Evolutionary conservation across 2,113 vertebrate species (phyloP), one percentile per base, ranked within the genome.

Genomic region (Pandion haliaetus): DNA sequence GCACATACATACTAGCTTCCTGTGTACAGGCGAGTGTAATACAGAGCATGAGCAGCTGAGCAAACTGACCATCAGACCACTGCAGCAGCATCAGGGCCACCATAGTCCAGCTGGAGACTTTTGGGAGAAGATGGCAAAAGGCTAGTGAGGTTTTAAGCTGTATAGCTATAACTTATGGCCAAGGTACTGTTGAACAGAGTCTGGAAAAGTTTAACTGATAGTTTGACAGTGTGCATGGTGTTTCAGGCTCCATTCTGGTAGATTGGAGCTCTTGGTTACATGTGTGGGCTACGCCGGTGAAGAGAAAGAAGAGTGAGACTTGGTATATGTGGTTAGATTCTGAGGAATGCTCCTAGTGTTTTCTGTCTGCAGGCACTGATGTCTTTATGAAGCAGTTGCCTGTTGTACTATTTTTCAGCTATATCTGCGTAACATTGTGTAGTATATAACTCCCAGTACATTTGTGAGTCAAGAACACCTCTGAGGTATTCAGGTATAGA

Each of bases 211-310:
- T 94, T 82, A 45, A 9, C 52, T 65, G 54, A 2, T 28, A 16
- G 31, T 50, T 78, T 83, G 23, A 50, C 3, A 5, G 9, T 17
- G 21, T 29, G 5, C 8, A 2, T 32, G 6, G 32, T 78, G 36
- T 86, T 90, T 88, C n/a, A 62, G n/a, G 42, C n/a, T 83, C 25
- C 5, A 0, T 45, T 84, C 32, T 88, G 77, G 19, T 36, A 40
- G 36, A 4, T 10, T 61, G 38, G 36, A 58, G 49, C 58, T 62
- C 31, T 52, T 67, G 13, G 19, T 76, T 76, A 16, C 4, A 3
- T 0, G 0, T 67, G n/a, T 45, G 17, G 69, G n/a, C 57, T 17
- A 11, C 0, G 0, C 3, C 55, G 45, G 36, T 91, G 28, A 63
- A 44, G n/a, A 69, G 65, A 17, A 78, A 52, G 47, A 74, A 25